Evolutionary conservation across 1,140 invertebrate genomes (phyloP), one percentile per base, ranked within the genome.

Genomic region (Drosophila busckii): DNA sequence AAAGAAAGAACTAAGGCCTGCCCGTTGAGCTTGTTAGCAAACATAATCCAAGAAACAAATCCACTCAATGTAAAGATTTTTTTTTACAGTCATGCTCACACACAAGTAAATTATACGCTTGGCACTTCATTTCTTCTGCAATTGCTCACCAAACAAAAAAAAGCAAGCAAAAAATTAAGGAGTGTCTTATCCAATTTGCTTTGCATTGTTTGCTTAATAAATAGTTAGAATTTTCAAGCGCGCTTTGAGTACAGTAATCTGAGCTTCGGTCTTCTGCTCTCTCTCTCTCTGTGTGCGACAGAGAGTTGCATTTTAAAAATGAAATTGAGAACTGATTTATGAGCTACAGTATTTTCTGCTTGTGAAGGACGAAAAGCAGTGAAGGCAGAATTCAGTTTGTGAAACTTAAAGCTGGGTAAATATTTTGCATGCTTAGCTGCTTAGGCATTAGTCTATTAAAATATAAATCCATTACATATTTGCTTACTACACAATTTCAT

Each of bases 161-260:
- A 31, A 29, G 28, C 9, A 34, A 31, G 48, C 46, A 35, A 48
- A n/a, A n/a, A 41, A 9, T 31, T 10, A 34, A 25, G 41, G 59
- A 49, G 49, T n/a, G 41, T 61, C 49, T 68, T 41, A 73, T 58
- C 63, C 63, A 78, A 78, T 78, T 73, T 71, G 68, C 26, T n/a
- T 28, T 22, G 15, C 54, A 78, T 78, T 78, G 73, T 78, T 25
- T 68, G 60, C 40, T 68, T 78, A 71, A 67, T 78, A 80, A 70
- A 78, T 71, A 68, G 71, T 78, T 78, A 13, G 7, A 23, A n/a
- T 40, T 19, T 4, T 46, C 41, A 1, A 34, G 34, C 34, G 40
- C n/a, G n/a, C 32, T 49, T 26, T 3, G 29, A 37, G 41, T 42
- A 35, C 31, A n/a, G n/a, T n/a, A n/a, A n/a, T n/a, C n/a, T n/a